Evolutionary conservation across 1,140 invertebrate genomes (phyloP), one percentile per base, ranked within the genome.

Genomic region (Ctenoplectra terminalis): DNA sequence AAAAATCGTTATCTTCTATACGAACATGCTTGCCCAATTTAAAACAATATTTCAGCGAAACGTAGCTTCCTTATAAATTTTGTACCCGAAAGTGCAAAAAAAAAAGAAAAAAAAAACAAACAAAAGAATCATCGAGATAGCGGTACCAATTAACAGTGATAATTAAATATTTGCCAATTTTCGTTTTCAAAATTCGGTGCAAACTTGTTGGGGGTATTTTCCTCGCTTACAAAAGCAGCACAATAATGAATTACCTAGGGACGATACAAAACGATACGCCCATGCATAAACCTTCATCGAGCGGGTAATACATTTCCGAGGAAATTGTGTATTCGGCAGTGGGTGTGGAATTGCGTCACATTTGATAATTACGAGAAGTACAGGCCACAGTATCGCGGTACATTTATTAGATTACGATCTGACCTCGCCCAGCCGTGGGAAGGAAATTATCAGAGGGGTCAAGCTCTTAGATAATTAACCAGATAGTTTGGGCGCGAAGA

Each of bases 381-480:
- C 54, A 60, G 48, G 67, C 63, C 69, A 43, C 58, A 52, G 54
- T 58, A 83, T 82, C 85, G 60, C 29, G 78, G 79, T 76, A 66
- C 84, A 74, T 86, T 87, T 83, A 83, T 83, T 86, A 87, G 85
- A 87, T 87, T 87, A 79, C 52, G 74, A 87, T 86, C 85, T 83
- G 70, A 83, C 85, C 84, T 69, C 46, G 52, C 52, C 46, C 69
- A 74, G 17, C 52, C n/a, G 48, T 56, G 56, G 43, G 26, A 43
- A 85, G 81, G 83, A 82, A 82, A 85, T 86, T 85, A 85, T 77
- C 50, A 73, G 58, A 66, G 40, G 78, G 76, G 69, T 86, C 83
- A 82, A 76, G 71, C 83, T 46, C 56, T 80, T 64, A 67, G 82
- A 85, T 82, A 76, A 85, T 86, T 71, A 86, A 85, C 26, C 46